Evolutionary conservation across 2,888 invertebrate species (phyloP).

Genomic region (Amblyjoppa proteus): DNA sequence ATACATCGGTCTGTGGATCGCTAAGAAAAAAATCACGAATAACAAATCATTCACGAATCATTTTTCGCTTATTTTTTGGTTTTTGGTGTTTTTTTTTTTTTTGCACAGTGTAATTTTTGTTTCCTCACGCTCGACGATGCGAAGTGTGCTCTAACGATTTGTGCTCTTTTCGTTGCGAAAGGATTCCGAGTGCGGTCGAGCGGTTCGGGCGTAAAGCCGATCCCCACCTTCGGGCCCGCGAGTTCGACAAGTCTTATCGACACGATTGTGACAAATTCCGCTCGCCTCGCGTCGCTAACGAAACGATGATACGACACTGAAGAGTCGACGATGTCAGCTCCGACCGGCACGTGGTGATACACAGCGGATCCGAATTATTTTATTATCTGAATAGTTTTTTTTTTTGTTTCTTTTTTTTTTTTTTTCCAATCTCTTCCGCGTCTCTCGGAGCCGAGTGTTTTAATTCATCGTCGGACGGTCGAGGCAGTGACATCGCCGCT

Average conservation of each 20-base stretch:
- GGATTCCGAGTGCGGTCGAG: background rate
- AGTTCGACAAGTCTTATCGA: slow-evolving; percentile 14
- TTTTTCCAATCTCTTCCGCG: background rate
- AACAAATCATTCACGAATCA: no score
- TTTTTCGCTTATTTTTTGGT: background rate
- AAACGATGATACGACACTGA: slow-evolving; percentile 1
- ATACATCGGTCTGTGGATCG: background rate
- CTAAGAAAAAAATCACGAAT: background rate
- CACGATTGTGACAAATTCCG: background rate
- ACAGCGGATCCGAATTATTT: background rate
- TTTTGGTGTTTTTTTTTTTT: background rate
- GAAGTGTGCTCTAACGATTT: background rate
- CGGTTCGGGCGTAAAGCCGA: background rate
- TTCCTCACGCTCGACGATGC: background rate
- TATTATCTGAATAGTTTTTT: background rate
- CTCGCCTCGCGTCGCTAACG: background rate
- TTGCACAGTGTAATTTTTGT: background rate
- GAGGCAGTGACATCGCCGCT: slow-evolving; percentile 8
- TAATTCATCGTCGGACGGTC: background rate
- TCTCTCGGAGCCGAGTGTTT: background rate
- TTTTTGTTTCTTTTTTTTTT: background rate
- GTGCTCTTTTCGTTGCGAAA: background rate
- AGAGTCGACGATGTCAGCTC: slow-evolving; percentile 8
- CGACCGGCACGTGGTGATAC: background rate
- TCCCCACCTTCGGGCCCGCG: slow-evolving; percentile 8